Base-by-base conservation (phyloP, 1,140 invertebrate species). In the Neodiprion lecontei region DNA sequence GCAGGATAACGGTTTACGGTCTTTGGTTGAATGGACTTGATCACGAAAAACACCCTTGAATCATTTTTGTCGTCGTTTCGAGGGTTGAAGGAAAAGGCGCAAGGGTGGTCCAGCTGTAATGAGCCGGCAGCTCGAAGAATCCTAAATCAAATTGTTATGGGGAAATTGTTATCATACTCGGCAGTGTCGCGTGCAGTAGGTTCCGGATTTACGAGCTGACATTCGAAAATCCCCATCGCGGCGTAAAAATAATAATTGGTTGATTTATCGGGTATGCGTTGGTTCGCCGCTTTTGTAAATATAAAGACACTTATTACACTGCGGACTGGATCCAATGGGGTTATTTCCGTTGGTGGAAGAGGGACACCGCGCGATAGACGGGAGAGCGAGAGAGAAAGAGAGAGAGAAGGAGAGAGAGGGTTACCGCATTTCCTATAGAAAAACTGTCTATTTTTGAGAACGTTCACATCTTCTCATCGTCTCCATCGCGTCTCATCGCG, bases 361-460 rank as follows among this genome's bases (percentile, higher is more conserved):
- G 28, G 28, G 28, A 40, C 2, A 40, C 28, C 5, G 28, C 28
- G 28, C 28, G 28, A 40, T 40, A 40, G 28, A 40, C 28, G 5
- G 1, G 1, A 40, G 28, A 40, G 28, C 28, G 28, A 40, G 28
- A 40, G 11, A 61, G 11, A 61, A 12, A 61, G 9, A 14, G 7
- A 14, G 11, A 61, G 11, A 61, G 4, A 61, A 9, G 0, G n/a
- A 12, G 67, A 21, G 67, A 69, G 67, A 69, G 67, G 67, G 67
- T 69, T 69, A 69, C 40, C 12, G 11, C 14, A 12, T 69, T 69
- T 69, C 14, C 67, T 69, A 69, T 69, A 69, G 67, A 69, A 69
- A 69, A 69, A 69, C 8, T 47, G 23, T 69, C 67, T 69, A 69
- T 69, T 69, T 69, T 69, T 47, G 67, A 69, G 67, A 69, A 21